Base-by-base conservation (phyloP, 1,140 invertebrate species). In the Trichomalopsis sarcophagae region DNA sequence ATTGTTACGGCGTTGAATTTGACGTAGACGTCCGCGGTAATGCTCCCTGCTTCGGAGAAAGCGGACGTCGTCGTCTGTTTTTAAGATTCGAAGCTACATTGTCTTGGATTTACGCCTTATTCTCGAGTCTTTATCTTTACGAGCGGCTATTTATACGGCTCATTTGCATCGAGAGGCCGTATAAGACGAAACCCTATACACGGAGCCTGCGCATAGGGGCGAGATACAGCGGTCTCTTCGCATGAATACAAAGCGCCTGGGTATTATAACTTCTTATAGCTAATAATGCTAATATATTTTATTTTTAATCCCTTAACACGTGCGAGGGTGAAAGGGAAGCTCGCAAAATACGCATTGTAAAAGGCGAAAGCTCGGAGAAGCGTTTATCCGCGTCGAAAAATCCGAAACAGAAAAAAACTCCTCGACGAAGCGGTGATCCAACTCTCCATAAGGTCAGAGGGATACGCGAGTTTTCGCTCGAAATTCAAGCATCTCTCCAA, bases 1-100 rank as follows among this genome's bases (percentile, higher is more conserved):
- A 81, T 82, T 80, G 74, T 81, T 85, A 69, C 76, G 84, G 50
- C 77, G 81, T 81, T 71, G 78, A 50, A 85, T 85, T 85, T 85
- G 79, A 33, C 27, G 68, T 27, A 44, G 40, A 44, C 33, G n/a
- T 23, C 66, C 33, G 33, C 5, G 33, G 4, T 36, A 36, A 36
- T 36, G 33, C 33, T 36, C 5, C 33, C 33, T 27, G 27, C 1
- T 36, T 2, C 14, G 9, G 0, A 10, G 23, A 71, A 71, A 30
- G 23, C 68, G 21, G 33, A 33, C 68, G 27, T 10, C 68, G 30
- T 62, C 17, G 13, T 50, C 14, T 62, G 1, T 62, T 21, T 62
- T 21, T 62, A n/a, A 62, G 17, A 62, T n/a, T 21, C n/a, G 21
- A n/a, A 62, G 17, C 14, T 50, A 2, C 47, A 14, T 0, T 17